A percentile compares a stretch with the other conserved stretches of the same genome.
These are phyloP conservation scores for Aphidius gifuensis DNA, from an alignment of 1,140 invertebrate species.

Conservation along the genomic window DNA sequence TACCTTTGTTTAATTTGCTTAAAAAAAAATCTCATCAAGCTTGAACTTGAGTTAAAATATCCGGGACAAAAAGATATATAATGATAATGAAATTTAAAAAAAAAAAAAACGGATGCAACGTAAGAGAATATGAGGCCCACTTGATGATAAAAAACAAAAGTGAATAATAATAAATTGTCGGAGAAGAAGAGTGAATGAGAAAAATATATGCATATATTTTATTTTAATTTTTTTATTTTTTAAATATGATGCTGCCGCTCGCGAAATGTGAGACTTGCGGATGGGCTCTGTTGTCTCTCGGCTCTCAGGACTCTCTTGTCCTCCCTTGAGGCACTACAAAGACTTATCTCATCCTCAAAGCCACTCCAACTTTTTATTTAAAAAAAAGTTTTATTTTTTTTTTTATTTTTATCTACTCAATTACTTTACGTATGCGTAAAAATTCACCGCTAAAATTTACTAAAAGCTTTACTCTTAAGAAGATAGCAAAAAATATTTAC, in stretches of 20 bases:
- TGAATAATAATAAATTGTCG: conserved; percentile 9
- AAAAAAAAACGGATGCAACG: not conserved
- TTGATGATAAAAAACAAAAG: conserved; percentile 11
- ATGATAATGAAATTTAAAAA: conserved; percentile 1
- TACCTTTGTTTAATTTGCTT: too few relatives aligned
- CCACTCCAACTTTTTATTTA: conserved; percentile 22
- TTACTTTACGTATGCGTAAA: conserved; percentile 47
- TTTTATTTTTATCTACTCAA: conserved; percentile 27
- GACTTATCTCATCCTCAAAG: conserved; percentile 46
- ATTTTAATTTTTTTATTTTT: conserved; percentile 1
- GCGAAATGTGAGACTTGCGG: conserved; percentile 47
- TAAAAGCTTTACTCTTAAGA: conserved; percentile 38
- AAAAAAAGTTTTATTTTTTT: conserved; percentile 18
- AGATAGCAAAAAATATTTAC: not conserved
- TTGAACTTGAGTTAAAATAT: too few relatives aligned
- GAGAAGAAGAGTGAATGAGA: conserved; percentile 20
- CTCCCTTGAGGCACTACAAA: conserved; percentile 36
- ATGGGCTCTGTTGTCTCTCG: conserved; percentile 33
- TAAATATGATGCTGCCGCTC: conserved; percentile 43
- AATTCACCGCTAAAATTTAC: conserved; percentile 44
- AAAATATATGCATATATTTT: conserved; percentile 14
- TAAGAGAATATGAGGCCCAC: not conserved
- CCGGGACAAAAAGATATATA: too few relatives aligned
- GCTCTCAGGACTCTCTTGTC: too few relatives aligned
- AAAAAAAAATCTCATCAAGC: too few relatives aligned